Percentiles rank a stretch among this genome's conserved stretches.
Evolutionary conservation across 2,797 vertebrate genomes (phyloP).

Genomic region (Notolepis coatsorum): DNA sequence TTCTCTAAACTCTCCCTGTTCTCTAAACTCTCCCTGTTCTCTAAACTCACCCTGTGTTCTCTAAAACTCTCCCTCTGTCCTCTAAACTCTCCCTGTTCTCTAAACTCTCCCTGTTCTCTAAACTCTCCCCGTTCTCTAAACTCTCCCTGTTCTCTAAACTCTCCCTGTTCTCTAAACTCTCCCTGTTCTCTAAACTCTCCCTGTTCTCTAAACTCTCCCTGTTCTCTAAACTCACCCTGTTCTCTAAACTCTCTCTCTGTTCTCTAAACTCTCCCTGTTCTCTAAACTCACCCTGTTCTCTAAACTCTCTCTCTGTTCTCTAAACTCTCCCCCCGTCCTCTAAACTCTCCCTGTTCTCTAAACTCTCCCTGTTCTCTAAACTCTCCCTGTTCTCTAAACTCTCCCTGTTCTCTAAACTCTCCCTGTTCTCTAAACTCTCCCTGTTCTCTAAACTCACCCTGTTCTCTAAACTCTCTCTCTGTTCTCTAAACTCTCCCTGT

Average conservation of each 20-base stretch:
- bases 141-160: not conserved
- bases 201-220: not conserved
- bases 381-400: not conserved
- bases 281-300: no score
- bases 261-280: not conserved
- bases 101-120: not conserved
- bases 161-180: not conserved
- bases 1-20: not conserved
- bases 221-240: no score
- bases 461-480: slow-evolving; percentile 35
- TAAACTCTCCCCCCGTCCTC: not conserved
- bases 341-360: not conserved
- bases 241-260: not conserved
- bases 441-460: no score
- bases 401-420: not conserved
- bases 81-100: not conserved
- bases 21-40: no score
- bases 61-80: no score
- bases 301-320: not conserved
- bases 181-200: not conserved
- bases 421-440: not conserved
- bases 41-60: not conserved
- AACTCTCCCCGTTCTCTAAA: no score
- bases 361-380: not conserved
- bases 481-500: slow-evolving; percentile 19